phyloP scores from a whole-genome alignment of 2,113 vertebrate genomes.

The Syrmaticus mikado region DNA sequence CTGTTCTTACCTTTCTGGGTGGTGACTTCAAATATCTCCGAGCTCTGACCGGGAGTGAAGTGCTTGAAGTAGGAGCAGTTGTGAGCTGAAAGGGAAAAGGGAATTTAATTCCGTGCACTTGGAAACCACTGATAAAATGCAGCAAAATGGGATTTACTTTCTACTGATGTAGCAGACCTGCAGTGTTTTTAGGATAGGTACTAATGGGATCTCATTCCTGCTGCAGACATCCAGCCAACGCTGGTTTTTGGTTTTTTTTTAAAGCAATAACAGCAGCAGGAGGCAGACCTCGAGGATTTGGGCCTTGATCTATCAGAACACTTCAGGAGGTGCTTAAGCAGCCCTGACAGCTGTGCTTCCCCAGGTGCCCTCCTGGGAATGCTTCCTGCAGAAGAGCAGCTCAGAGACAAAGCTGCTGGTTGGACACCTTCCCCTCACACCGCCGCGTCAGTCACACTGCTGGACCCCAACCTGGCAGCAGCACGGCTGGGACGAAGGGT shows the following conservation, averaged over 20 bases:
- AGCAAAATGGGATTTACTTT: not conserved
- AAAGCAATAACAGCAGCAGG: not conserved
- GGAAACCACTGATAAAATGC: not conserved
- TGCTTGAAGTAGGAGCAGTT: constrained; percentile 96
- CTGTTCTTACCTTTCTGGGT: constrained; percentile 90
- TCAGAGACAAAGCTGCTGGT: not conserved
- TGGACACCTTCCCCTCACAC: not conserved
- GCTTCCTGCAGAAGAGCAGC: not conserved
- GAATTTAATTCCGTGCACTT: not conserved
- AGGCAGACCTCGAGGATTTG: not conserved
- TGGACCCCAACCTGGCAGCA: not conserved
- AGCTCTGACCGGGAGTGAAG: constrained; percentile 89
- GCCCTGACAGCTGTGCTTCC: not conserved
- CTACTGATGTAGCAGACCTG: not conserved
- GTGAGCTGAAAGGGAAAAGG: constrained; percentile 77
- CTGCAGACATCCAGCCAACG: not conserved
- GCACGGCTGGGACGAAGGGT: not conserved
- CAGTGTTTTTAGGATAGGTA: not conserved
- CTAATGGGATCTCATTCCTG: not conserved
- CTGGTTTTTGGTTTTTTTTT: no score
- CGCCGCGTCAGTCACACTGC: not conserved
- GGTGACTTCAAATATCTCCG: constrained; percentile 91
- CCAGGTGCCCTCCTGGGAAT: not conserved
- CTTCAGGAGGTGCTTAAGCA: not conserved
- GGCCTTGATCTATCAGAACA: not conserved